Evolutionary conservation across 2,888 invertebrate species (phyloP).

Genomic region (Phortica magna): DNA sequence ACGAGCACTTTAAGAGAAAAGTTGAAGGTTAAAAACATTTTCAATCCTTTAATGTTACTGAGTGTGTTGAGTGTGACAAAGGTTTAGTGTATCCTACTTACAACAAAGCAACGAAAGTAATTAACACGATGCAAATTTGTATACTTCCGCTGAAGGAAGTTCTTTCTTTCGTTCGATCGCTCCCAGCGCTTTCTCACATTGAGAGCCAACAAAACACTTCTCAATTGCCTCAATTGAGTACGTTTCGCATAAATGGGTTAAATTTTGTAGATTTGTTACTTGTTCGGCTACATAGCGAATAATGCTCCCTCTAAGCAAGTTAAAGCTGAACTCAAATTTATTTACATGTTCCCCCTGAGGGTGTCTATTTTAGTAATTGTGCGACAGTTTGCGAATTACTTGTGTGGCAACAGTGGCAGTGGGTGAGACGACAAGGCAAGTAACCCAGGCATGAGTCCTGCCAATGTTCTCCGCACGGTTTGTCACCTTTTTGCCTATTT

Average conservation of each 20-base stretch:
- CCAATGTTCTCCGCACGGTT: background rate
- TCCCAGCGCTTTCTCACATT: too few relatives aligned
- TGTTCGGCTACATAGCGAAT: background rate
- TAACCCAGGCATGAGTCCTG: background rate
- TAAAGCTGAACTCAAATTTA: too few relatives aligned
- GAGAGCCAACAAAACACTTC: too few relatives aligned
- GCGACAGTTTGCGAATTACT: too few relatives aligned
- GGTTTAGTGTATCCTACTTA: constrained; percentile 39
- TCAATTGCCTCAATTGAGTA: background rate
- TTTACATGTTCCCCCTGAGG: too few relatives aligned
- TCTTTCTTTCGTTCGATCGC: too few relatives aligned
- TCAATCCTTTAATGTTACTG: background rate
- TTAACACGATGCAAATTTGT: constrained; percentile 61
- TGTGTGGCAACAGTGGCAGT: too few relatives aligned
- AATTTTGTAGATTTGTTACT: background rate
- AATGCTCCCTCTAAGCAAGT: background rate
- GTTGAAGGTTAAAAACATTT: background rate
- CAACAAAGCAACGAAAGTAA: constrained; percentile 56
- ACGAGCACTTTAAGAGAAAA: background rate
- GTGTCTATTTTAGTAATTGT: too few relatives aligned
- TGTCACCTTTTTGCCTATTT: constrained; percentile 25
- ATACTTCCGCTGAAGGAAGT: constrained; percentile 3
- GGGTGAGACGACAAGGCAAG: too few relatives aligned
- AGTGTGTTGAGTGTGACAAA: constrained; percentile 28
- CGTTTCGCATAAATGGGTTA: background rate